Evolutionary conservation across 2,113 vertebrate species (phyloP).

Genomic region (Corythaeola cristata): DNA sequence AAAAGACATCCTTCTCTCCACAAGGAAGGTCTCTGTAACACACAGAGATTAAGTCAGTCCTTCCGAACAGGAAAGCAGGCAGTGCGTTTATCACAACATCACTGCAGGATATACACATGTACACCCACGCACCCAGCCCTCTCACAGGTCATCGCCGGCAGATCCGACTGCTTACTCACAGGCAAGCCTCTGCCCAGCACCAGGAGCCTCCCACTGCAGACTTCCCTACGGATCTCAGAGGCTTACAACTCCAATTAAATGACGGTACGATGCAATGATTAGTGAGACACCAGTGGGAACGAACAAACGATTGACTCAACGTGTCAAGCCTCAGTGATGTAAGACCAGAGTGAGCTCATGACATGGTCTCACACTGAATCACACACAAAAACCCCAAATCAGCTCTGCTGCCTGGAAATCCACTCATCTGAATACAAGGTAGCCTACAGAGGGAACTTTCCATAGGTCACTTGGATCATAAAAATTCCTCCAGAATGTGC

Average conservation of each 20-base stretch:
- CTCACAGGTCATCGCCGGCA: background rate
- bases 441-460: background rate
- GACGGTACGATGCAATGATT: accelerated
- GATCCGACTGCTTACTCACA: background rate
- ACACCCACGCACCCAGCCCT: background rate
- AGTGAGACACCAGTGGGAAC: background rate
- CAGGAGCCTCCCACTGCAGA: background rate
- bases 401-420: background rate
- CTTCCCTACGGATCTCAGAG: background rate
- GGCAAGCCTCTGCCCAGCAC: background rate
- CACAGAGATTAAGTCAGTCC: background rate
- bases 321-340: background rate
- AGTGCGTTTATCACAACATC: background rate
- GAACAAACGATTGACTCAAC: background rate
- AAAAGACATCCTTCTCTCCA: background rate
- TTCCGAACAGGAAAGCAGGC: background rate
- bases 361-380: background rate
- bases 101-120: background rate
- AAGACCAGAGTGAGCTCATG: background rate
- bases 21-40: background rate
- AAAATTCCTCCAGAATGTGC: background rate
- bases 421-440: background rate
- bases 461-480: background rate
- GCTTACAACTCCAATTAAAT: background rate
- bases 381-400: background rate